Percentiles rank a stretch among this genome's conserved stretches.
phyloP scores from a whole-genome alignment of 1,140 invertebrate genomes.

The Aporrectodea caliginosa region DNA sequence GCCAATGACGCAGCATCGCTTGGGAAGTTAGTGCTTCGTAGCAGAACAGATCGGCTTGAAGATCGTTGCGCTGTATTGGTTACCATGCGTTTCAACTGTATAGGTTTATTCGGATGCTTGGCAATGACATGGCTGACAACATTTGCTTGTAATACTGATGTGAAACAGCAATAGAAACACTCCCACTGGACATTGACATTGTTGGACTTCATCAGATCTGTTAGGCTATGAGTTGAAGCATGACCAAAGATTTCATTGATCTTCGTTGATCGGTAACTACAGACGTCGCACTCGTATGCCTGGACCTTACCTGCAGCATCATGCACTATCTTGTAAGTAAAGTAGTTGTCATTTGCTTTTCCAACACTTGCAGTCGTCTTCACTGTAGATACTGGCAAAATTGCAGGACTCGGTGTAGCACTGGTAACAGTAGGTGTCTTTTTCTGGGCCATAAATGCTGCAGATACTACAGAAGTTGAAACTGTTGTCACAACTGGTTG shows the following conservation, averaged over 20 bases:
- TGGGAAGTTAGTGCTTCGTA: background rate
- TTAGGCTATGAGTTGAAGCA: slow-evolving; percentile 5
- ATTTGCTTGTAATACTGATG: slow-evolving; percentile 6
- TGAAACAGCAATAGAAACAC: slow-evolving; percentile 25
- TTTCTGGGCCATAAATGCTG: background rate
- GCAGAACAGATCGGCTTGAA: background rate
- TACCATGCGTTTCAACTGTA: slow-evolving; percentile 19
- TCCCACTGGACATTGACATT: slow-evolving; percentile 12
- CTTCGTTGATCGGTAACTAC: slow-evolving; percentile 4
- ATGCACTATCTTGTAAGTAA: slow-evolving; percentile 21
- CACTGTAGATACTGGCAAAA: background rate
- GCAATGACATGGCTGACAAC: slow-evolving; percentile 24
- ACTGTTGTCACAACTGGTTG: background rate
- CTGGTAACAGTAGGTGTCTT: background rate
- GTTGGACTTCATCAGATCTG: background rate
- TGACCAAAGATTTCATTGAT: slow-evolving; percentile 13
- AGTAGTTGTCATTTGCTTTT: slow-evolving; percentile 5
- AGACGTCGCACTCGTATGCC: slow-evolving; percentile 22
- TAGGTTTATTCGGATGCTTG: slow-evolving; percentile 17
- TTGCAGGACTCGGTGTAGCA: background rate
- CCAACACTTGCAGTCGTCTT: background rate
- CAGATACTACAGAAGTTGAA: background rate
- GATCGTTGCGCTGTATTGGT: background rate
- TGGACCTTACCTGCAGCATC: background rate
- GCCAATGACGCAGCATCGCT: background rate